phyloP scores from a whole-genome alignment of 2,113 vertebrate species.

The Halcyon senegalensis region DNA sequence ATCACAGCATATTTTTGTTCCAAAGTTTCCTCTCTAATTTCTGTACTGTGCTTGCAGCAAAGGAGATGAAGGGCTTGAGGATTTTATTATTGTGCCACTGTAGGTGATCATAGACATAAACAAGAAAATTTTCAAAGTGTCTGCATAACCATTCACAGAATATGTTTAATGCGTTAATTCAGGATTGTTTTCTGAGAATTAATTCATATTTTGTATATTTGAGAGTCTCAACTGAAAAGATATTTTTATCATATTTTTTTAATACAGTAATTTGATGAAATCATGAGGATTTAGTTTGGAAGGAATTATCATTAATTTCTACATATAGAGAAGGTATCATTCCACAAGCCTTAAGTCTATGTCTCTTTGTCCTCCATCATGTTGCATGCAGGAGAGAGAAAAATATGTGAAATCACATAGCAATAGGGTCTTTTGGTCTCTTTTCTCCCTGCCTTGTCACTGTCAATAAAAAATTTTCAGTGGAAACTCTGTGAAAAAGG shows the following conservation, averaged over 20 bases:
- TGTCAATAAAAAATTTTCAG: not conserved
- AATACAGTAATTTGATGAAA: conserved; percentile 1
- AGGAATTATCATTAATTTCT: conserved; percentile 3
- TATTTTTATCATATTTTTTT: conserved; percentile 3
- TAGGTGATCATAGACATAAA: not conserved
- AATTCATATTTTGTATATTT: not conserved
- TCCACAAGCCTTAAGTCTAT: not conserved
- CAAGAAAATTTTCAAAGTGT: not conserved
- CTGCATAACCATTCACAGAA: not conserved
- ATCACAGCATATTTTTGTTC: not conserved
- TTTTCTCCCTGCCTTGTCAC: not conserved
- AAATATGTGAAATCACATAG: not conserved
- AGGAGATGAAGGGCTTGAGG: not conserved
- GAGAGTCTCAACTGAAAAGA: not conserved
- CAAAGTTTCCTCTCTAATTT: not conserved
- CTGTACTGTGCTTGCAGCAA: not conserved
- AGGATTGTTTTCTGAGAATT: not conserved
- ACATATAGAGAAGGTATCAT: not conserved
- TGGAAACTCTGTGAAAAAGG: not conserved
- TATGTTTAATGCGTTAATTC: not conserved
- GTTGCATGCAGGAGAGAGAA: not conserved
- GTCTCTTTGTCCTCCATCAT: not conserved
- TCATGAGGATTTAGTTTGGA: not conserved
- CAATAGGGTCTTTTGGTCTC: not conserved
- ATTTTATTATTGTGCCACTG: not conserved